phyloP scores from a whole-genome alignment of 2,113 vertebrate genomes.

The Edolisoma coerulescens region DNA sequence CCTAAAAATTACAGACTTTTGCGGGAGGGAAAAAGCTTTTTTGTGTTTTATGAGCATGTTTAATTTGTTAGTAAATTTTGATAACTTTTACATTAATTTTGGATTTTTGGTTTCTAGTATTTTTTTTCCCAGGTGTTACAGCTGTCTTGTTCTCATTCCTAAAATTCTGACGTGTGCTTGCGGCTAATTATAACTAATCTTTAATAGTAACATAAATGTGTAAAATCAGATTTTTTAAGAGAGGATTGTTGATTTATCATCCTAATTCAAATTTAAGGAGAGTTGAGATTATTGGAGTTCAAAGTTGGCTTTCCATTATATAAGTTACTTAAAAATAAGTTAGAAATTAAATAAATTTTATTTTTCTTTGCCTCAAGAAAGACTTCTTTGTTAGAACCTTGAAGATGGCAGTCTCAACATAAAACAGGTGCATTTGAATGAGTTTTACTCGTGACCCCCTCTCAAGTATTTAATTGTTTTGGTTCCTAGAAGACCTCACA shows the following conservation, averaged over 20 bases:
- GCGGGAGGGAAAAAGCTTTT: not conserved
- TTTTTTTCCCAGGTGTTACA: not conserved
- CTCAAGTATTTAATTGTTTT: constrained; percentile 62
- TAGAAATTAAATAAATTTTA: not conserved
- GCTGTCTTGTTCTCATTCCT: not conserved
- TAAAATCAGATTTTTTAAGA: not conserved
- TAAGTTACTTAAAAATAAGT: not conserved
- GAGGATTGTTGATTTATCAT: not conserved
- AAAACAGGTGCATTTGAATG: not conserved
- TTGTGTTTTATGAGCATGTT: not conserved
- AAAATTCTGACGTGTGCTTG: not conserved
- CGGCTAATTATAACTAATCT: not conserved
- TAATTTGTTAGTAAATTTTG: not conserved
- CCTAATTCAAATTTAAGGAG: not conserved
- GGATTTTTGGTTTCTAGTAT: not conserved
- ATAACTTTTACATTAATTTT: not conserved
- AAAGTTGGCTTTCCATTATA: not conserved
- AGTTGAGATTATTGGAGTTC: not conserved
- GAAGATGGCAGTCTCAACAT: not conserved
- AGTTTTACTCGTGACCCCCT: constrained; percentile 9
- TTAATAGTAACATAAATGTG: not conserved
- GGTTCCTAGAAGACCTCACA: constrained; percentile 78
- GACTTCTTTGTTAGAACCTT: not conserved
- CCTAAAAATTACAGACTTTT: not conserved
- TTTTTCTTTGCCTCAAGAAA: not conserved